A percentile compares a stretch with the other conserved stretches of the same genome.
phyloP scores from a whole-genome alignment of 1,140 invertebrate genomes.

The Branchinecta lynchi region DNA sequence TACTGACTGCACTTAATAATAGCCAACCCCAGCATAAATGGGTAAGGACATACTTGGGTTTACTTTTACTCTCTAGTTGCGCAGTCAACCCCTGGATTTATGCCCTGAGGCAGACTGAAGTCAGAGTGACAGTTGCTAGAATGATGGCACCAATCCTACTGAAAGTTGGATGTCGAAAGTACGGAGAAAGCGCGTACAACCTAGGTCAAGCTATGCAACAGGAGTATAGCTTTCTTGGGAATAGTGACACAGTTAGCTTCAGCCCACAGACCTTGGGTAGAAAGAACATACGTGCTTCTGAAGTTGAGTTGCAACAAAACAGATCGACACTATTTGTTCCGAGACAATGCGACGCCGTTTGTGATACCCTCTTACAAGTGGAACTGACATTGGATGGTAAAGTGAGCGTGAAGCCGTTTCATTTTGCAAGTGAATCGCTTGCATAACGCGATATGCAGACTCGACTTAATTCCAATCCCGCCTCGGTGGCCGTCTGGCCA shows the following conservation, averaged over 20 bases:
- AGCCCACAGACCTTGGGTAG: neutral
- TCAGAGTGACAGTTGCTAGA: neutral
- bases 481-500: no score
- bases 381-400: neutral
- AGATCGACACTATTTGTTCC: neutral
- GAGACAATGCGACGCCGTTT: neutral
- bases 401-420: neutral
- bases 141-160: neutral
- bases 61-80: neutral
- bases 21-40: neutral
- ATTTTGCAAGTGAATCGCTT: neutral
- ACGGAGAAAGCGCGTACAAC: neutral
- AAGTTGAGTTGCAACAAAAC: neutral
- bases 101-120: neutral
- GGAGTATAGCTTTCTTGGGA: slow-evolving; percentile 9
- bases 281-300: neutral
- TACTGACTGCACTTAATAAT: neutral
- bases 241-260: neutral
- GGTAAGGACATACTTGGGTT: neutral
- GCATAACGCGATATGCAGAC: no score
- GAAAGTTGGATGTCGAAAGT: neutral
- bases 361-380: neutral
- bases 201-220: neutral
- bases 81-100: neutral
- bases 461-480: no score